Evolutionary conservation across 2,797 vertebrate species (phyloP).

Genomic region (Pseudomugil tenellus): DNA sequence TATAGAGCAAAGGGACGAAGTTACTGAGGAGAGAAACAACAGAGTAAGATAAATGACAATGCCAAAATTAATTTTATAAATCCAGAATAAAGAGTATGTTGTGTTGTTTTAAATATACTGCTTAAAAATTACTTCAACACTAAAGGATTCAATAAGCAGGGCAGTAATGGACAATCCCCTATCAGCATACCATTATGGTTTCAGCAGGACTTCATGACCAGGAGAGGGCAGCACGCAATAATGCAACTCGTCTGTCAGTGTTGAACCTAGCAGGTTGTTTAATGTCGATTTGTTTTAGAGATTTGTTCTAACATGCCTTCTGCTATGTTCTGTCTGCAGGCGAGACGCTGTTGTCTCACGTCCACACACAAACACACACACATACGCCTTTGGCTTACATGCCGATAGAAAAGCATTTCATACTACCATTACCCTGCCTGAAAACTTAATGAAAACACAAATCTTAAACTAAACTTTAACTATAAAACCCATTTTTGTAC

Average conservation of each 20-base stretch:
- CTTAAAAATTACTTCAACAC: background rate
- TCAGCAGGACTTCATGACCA: constrained; percentile 26
- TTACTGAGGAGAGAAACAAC: no score
- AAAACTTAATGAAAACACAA: no score
- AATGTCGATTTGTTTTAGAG: constrained; percentile 24
- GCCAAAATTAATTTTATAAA: background rate
- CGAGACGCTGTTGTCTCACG: no score
- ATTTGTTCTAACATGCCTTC: constrained; percentile 27
- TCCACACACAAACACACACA: no score
- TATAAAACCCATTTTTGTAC: no score
- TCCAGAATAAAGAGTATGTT: background rate
- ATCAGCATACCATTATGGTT: background rate
- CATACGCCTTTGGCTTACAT: no score
- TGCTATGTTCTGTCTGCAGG: constrained; percentile 7
- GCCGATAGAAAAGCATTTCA: no score
- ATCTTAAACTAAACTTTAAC: no score
- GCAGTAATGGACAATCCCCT: background rate
- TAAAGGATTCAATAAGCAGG: background rate
- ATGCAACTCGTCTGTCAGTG: background rate
- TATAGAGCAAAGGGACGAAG: no score
- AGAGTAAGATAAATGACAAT: no score
- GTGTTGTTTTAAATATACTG: background rate
- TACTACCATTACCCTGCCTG: background rate
- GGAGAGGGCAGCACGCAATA: constrained; percentile 47
- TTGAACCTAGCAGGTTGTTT: constrained; percentile 29